These are phyloP conservation scores for Asobara japonica DNA, from an alignment of 1,140 invertebrate genomes.

Conservation along the genomic window DNA sequence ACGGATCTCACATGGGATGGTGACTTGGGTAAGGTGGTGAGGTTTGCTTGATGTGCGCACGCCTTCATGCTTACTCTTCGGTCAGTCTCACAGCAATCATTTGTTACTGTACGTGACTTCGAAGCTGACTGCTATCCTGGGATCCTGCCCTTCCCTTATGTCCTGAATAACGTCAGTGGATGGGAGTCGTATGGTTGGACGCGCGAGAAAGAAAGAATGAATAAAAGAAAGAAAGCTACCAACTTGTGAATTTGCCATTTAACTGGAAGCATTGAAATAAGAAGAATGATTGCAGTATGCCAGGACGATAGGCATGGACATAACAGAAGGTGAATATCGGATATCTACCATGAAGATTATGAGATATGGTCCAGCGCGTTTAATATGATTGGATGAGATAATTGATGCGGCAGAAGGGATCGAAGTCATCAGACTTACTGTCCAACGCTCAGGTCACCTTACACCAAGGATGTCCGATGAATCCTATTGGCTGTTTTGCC, in stretches of 20 bases:
- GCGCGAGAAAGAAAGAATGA: neutral
- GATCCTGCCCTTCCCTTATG: conserved; percentile 49
- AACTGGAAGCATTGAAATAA: neutral
- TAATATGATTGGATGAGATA: conserved; percentile 16
- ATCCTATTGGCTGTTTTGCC: conserved; percentile 55
- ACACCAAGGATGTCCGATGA: conserved; percentile 43
- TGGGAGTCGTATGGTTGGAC: neutral
- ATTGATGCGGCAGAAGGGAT: conserved; percentile 42
- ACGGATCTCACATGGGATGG: conserved; percentile 45
- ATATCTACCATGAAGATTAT: conserved; percentile 35
- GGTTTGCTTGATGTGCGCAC: conserved; percentile 44
- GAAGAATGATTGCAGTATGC: neutral
- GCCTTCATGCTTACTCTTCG: conserved; percentile 42
- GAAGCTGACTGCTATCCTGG: conserved; percentile 55
- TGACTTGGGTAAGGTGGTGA: neutral
- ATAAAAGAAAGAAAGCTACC: neutral
- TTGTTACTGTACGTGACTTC: conserved; percentile 64
- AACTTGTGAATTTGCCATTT: neutral
- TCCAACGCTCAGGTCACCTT: conserved; percentile 2
- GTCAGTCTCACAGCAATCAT: conserved; percentile 50
- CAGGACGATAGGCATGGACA: neutral
- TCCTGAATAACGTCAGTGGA: conserved; percentile 44
- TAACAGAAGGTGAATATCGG: conserved; percentile 10
- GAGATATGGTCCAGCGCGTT: conserved; percentile 39
- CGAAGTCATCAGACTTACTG: conserved; percentile 23